Percentiles rank a stretch among this genome's conserved stretches.
phyloP scores from a whole-genome alignment of 2,113 vertebrate species.

The Pseudolaguvia tuberculata region DNA sequence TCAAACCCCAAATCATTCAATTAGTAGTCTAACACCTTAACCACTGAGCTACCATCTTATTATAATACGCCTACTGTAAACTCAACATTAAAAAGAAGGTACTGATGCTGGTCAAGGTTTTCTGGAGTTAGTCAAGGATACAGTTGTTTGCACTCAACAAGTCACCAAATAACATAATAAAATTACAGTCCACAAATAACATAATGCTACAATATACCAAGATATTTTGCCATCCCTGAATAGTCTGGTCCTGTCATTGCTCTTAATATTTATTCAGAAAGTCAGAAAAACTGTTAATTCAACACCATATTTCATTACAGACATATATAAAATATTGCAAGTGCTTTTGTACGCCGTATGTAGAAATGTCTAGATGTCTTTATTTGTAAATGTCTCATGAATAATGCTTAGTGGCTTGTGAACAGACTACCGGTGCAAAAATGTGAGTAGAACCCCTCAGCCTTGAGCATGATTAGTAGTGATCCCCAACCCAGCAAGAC shows the following conservation, averaged over 20 bases:
- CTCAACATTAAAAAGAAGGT: too few relatives aligned
- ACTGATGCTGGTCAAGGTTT: too few relatives aligned
- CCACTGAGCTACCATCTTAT: too few relatives aligned
- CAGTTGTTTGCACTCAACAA: too few relatives aligned
- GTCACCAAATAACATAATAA: too few relatives aligned
- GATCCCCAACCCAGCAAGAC: conserved; percentile 85
- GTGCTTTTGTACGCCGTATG: neutral
- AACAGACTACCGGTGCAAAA: conserved; percentile 64
- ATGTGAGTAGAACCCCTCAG: conserved; percentile 83
- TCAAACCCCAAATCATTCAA: too few relatives aligned
- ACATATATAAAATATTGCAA: neutral
- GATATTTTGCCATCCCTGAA: neutral
- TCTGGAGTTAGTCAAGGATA: too few relatives aligned
- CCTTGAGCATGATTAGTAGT: conserved; percentile 84
- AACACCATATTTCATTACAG: neutral
- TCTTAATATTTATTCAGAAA: neutral
- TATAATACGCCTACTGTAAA: too few relatives aligned
- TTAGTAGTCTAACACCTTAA: too few relatives aligned
- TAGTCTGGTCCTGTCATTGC: neutral
- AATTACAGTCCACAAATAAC: too few relatives aligned
- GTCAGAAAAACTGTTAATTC: neutral
- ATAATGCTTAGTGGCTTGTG: neutral
- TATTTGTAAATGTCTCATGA: neutral
- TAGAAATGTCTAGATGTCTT: neutral
- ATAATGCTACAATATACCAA: too few relatives aligned